A percentile compares a stretch with the other conserved stretches of the same genome.
Evolutionary conservation across 2,888 invertebrate genomes (phyloP).

Genomic region (Pseudococcus viburni): DNA sequence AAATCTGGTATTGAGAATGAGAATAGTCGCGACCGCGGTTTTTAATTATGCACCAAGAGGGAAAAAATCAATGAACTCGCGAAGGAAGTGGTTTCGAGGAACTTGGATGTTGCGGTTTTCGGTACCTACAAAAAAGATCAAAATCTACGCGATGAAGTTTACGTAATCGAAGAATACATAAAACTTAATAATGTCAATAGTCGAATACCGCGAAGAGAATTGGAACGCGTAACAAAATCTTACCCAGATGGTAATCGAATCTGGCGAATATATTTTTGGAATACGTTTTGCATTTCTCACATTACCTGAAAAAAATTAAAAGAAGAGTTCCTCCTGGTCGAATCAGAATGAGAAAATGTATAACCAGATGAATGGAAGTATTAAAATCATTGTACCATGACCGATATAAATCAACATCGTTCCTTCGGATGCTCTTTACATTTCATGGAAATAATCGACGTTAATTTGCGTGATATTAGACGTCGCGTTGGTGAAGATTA

Average conservation of each 20-base stretch:
- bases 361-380: neutral
- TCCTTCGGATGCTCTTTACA: neutral
- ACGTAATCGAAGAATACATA: constrained; percentile 15
- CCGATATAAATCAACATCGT: neutral
- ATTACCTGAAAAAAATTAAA: neutral
- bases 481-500: neutral
- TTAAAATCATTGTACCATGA: constrained; percentile 8
- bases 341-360: neutral
- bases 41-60: neutral
- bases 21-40: neutral
- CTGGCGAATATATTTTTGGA: constrained; percentile 7
- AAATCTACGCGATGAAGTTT: neutral
- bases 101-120: neutral
- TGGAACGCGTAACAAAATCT: neutral
- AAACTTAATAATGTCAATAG: constrained; percentile 15
- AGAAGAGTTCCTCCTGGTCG: neutral
- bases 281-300: constrained; percentile 13
- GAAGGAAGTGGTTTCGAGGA: neutral
- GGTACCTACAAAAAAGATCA: neutral
- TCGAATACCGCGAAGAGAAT: neutral
- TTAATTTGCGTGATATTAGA: neutral
- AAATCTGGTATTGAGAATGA: neutral
- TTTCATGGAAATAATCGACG: constrained; percentile 6
- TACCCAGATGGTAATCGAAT: neutral
- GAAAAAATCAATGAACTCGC: neutral